Evolutionary conservation across 2,113 vertebrate species (phyloP).

Genomic region (Rostratula benghalensis): DNA sequence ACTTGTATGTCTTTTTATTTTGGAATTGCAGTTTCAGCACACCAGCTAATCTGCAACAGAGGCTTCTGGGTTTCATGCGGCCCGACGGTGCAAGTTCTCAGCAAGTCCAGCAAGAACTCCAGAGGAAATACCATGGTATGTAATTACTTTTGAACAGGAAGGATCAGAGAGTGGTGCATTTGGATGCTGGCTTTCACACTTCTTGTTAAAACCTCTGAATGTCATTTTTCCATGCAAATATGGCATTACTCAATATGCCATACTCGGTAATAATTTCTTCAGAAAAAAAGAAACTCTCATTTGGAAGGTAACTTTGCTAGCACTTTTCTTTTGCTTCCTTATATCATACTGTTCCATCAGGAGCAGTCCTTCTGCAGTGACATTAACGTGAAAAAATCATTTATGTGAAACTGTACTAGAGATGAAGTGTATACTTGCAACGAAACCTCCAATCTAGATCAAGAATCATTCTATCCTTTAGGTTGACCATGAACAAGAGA

Average conservation of each 20-base stretch:
- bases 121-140: conserved; percentile 93
- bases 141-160: neutral
- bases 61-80: conserved; percentile 89
- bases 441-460: neutral
- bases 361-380: neutral
- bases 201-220: neutral
- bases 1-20: neutral
- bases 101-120: conserved; percentile 95
- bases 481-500: neutral
- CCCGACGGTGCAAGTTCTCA: conserved; percentile 90
- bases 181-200: neutral
- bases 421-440: neutral
- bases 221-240: neutral
- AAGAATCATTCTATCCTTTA: neutral
- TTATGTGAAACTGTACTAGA: neutral
- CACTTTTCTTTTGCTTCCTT: neutral
- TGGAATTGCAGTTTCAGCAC: conserved; percentile 79
- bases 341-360: neutral
- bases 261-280: neutral
- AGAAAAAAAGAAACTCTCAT: neutral
- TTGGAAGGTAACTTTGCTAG: neutral
- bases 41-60: conserved; percentile 88
- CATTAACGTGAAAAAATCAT: neutral
- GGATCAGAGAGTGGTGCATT: neutral
- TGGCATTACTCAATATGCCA: neutral